Percentiles rank a stretch among this genome's conserved stretches.
Evolutionary conservation across 2,113 vertebrate species (phyloP).

Genomic region (Phrynosoma platyrhinos): DNA sequence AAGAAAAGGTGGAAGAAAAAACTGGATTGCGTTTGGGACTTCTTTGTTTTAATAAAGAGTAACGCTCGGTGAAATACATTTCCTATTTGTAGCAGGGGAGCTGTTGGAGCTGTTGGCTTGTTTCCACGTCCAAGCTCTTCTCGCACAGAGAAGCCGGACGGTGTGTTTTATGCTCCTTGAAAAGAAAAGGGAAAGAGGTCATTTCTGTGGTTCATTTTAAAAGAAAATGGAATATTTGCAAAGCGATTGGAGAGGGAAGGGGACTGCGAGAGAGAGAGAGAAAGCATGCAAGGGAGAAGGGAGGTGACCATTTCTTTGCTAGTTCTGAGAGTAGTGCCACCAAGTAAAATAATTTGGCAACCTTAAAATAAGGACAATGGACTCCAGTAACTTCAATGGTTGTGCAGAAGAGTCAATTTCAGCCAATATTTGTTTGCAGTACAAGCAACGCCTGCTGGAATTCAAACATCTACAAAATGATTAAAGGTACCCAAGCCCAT

Average conservation of each 20-base stretch:
- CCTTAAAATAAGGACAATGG: too few species aligned
- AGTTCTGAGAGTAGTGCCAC: too few species aligned
- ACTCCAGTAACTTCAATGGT: too few species aligned
- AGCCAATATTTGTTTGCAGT: too few species aligned
- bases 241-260: not conserved
- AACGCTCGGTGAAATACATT: conserved; percentile 15
- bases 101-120: not conserved
- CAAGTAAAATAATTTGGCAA: too few species aligned
- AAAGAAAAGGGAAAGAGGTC: not conserved
- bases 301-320: too few species aligned
- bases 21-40: not conserved
- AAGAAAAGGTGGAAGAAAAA: not conserved
- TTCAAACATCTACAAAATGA: too few species aligned
- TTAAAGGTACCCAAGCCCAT: too few species aligned
- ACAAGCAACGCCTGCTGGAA: too few species aligned
- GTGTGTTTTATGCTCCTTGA: not conserved
- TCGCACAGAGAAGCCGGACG: not conserved
- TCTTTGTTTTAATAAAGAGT: not conserved
- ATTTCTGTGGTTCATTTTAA: not conserved
- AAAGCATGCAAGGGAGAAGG: too few species aligned
- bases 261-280: not conserved
- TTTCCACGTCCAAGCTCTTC: not conserved
- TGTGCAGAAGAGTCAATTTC: too few species aligned
- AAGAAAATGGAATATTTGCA: not conserved
- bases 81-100: conserved; percentile 2